Percentiles rank a stretch among this genome's conserved stretches.
These are phyloP conservation scores for Tipula lateralis DNA, from an alignment of 2,888 invertebrate genomes.

Conservation along the genomic window DNA sequence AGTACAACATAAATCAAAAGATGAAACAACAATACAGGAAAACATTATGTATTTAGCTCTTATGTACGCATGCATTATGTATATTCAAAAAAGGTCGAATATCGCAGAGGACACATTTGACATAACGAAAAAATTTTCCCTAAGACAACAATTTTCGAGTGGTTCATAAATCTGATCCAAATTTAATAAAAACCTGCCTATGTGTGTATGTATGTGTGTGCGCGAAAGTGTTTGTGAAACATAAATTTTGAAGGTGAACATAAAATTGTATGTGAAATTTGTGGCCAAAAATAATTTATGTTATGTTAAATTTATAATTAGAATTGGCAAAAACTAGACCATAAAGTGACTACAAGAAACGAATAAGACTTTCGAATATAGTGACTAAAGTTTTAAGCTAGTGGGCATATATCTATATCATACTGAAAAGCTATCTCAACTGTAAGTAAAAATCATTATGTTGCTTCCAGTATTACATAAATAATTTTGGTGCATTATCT, in stretches of 20 bases:
- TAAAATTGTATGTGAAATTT: not conserved
- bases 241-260: not conserved
- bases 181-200: not conserved
- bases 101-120: not conserved
- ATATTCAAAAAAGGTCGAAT: not conserved
- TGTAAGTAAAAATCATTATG: too few relatives aligned
- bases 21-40: not conserved
- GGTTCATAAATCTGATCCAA: not conserved
- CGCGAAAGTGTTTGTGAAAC: not conserved
- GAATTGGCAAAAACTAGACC: not conserved
- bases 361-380: not conserved
- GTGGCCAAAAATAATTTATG: not conserved
- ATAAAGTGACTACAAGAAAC: not conserved
- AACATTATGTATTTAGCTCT: not conserved
- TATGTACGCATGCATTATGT: not conserved
- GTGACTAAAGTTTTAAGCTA: not conserved
- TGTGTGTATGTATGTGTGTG: not conserved
- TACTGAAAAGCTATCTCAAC: too few relatives aligned
- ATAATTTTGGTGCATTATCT: too few relatives aligned
- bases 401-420: too few relatives aligned
- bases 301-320: not conserved
- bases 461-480: too few relatives aligned
- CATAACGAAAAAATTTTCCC: not conserved
- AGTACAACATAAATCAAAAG: not conserved
- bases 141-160: not conserved